Conservation (phyloP, 2,888 invertebrate species). For the Oasisia sp. region DNA sequence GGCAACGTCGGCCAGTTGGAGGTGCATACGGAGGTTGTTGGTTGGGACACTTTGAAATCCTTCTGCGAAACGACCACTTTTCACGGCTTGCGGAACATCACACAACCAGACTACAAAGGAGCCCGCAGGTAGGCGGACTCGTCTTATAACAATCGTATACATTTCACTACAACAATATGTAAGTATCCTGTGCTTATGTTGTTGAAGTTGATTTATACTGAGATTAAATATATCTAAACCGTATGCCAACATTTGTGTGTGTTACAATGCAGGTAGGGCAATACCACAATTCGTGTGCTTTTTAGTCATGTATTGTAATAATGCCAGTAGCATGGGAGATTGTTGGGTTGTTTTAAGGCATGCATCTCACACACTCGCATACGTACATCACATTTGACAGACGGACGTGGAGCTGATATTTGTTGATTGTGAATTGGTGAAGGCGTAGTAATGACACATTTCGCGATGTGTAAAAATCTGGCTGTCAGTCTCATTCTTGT, state of each 20-base stretch:
- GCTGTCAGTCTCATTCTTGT: too few relatives aligned
- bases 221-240: background rate
- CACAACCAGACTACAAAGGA: background rate
- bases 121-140: background rate
- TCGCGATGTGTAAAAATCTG: too few relatives aligned
- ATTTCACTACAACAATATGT: background rate
- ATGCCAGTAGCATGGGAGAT: too few relatives aligned
- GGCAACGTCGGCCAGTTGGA: background rate
- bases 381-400: too few relatives aligned
- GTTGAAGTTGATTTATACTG: background rate
- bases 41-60: background rate
- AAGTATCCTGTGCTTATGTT: background rate
- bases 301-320: too few relatives aligned
- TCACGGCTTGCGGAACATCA: slow-evolving; percentile 1
- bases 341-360: too few relatives aligned
- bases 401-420: too few relatives aligned
- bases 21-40: background rate
- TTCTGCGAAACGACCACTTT: slow-evolving; percentile 3
- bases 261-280: background rate
- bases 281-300: background rate
- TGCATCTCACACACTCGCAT: too few relatives aligned
- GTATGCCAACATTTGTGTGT: background rate
- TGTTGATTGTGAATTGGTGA: too few relatives aligned
- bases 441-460: too few relatives aligned
- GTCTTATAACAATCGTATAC: background rate